Conservation (phyloP, 2,888 invertebrate species). For the Drosophila merina region DNA sequence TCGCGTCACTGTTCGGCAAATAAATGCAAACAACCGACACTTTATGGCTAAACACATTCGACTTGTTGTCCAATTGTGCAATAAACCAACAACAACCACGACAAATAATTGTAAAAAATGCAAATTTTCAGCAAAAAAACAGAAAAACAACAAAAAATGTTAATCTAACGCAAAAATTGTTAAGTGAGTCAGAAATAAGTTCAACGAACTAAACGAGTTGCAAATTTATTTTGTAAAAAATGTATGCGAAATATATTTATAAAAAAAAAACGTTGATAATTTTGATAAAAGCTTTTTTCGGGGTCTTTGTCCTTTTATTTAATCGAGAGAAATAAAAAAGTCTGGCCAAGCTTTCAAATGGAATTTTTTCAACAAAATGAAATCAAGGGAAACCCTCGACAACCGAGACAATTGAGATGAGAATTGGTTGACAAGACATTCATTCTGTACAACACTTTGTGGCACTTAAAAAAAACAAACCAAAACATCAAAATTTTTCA, state of each 20-base stretch:
- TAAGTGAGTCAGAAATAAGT: conserved; percentile 42
- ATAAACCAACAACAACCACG: conserved; percentile 49
- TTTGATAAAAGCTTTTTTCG: background rate
- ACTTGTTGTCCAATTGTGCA: conserved; percentile 67
- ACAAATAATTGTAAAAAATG: conserved; percentile 60
- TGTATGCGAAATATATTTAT: background rate
- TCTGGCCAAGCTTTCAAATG: conserved; percentile 29
- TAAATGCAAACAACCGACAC: conserved; percentile 31
- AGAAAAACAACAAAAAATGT: conserved; percentile 10
- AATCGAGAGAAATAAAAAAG: background rate
- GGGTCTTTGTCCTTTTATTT: conserved; percentile 10
- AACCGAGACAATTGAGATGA: conserved; percentile 39
- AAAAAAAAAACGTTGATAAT: background rate
- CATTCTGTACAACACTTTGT: conserved; percentile 28
- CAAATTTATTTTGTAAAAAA: background rate
- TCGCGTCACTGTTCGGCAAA: conserved; percentile 43
- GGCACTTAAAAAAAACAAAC: conserved; percentile 5
- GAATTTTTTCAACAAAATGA: conserved; percentile 41
- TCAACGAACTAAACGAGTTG: conserved; percentile 21
- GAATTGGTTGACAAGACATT: conserved; percentile 41
- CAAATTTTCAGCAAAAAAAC: conserved; percentile 47
- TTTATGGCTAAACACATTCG: conserved; percentile 57
- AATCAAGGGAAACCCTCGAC: conserved; percentile 30
- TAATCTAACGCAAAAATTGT: conserved; percentile 7
- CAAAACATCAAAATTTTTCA: too few species aligned